phyloP scores from a whole-genome alignment of 2,797 vertebrate genomes.

The Diplodus puntazzo region DNA sequence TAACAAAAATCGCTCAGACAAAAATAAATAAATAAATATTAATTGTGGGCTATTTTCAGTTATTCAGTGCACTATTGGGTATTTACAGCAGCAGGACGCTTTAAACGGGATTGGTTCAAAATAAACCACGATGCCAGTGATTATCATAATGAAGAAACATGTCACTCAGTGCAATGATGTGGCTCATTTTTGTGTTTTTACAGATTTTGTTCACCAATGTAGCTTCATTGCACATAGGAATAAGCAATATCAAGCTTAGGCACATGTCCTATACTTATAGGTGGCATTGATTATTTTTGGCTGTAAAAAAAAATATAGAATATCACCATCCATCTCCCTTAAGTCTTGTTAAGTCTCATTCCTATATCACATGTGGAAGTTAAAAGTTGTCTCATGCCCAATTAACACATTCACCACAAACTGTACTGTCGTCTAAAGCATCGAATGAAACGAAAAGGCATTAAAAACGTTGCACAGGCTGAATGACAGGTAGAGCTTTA shows the following conservation, averaged over 20 bases:
- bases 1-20: too few species aligned
- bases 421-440: not conserved
- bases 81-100: too few species aligned
- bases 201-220: too few species aligned
- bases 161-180: too few species aligned
- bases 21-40: not conserved
- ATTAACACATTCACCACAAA: not conserved
- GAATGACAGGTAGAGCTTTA: constrained; percentile 35
- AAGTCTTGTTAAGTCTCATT: not conserved
- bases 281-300: not conserved
- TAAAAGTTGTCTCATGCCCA: too few species aligned
- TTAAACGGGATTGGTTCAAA: too few species aligned
- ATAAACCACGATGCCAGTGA: too few species aligned
- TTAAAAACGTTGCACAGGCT: constrained; percentile 24
- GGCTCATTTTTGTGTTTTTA: too few species aligned
- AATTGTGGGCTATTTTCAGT: not conserved
- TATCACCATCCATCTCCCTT: not conserved
- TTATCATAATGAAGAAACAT: too few species aligned
- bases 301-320: not conserved
- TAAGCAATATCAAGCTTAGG: not conserved
- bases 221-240: not conserved
- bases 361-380: not conserved
- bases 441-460: constrained; percentile 37
- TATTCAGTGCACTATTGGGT: too few species aligned
- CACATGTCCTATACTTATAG: not conserved